These are phyloP conservation scores for Apodemia mormo DNA, from an alignment of 2,888 invertebrate genomes.

Conservation along the genomic window DNA sequence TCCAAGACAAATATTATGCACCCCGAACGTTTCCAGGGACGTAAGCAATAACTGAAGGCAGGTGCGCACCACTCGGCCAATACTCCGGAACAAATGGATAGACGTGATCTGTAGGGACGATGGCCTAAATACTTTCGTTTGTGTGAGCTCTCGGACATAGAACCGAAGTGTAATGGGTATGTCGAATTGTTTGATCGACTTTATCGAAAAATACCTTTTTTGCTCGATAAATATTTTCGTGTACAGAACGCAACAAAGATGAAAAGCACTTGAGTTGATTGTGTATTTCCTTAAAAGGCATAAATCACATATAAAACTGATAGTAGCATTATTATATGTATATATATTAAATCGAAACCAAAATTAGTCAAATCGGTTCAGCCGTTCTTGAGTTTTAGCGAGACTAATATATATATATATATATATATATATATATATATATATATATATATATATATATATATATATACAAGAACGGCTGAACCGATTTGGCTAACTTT, in stretches of 20 bases:
- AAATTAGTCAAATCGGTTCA: no score
- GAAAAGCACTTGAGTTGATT: no score
- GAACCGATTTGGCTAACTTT: no score
- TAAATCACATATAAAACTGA: no score
- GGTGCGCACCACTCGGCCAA: slow-evolving; percentile 62
- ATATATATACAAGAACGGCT: no score
- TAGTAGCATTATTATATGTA: no score
- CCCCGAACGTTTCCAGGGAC: slow-evolving; percentile 38
- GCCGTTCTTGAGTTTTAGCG: no score
- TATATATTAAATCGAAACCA: no score
- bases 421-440: no score
- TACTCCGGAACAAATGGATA: slow-evolving; percentile 73
- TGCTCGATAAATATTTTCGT: not conserved
- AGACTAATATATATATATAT: no score
- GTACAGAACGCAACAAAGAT: not conserved
- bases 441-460: no score
- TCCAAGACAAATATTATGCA: slow-evolving; percentile 43
- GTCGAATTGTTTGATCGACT: slow-evolving; percentile 3
- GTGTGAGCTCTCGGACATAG: not conserved
- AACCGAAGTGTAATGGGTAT: slow-evolving; percentile 6
- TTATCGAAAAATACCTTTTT: slow-evolving; percentile 1
- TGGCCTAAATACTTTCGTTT: slow-evolving; percentile 47
- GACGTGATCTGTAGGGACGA: slow-evolving; percentile 58
- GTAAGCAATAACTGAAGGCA: slow-evolving; percentile 49
- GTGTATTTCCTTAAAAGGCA: no score